A percentile compares a stretch with the other conserved stretches of the same genome.
phyloP scores from a whole-genome alignment of 1,140 invertebrate genomes.

The Rhizoglyphus robini region DNA sequence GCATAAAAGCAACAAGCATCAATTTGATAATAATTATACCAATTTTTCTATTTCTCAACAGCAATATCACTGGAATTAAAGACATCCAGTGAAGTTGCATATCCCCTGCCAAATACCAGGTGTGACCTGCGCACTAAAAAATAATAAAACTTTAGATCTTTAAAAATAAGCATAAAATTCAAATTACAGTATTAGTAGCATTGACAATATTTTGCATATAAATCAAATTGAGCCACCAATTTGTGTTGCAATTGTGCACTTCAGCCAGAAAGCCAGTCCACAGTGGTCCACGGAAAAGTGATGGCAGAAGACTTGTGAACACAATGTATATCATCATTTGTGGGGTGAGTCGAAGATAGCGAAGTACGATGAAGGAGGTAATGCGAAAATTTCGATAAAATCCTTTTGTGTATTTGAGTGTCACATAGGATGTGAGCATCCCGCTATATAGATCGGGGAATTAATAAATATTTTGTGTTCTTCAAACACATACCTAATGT shows the following conservation, averaged over 20 bases:
- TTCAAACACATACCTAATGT: too few species aligned
- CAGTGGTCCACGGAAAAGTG: slow-evolving; percentile 1
- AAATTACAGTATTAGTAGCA: not conserved
- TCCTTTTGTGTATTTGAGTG: not conserved
- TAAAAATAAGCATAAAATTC: not conserved
- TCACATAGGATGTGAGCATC: not conserved
- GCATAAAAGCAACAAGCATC: not conserved
- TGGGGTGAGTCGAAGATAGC: slow-evolving; percentile 1
- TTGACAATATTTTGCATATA: slow-evolving; percentile 1
- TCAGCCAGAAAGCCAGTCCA: not conserved
- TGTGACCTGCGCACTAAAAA: not conserved
- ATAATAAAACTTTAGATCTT: not conserved
- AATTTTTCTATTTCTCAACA: not conserved
- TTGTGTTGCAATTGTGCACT: slow-evolving; percentile 11
- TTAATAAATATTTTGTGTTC: too few species aligned
- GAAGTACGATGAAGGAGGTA: not conserved
- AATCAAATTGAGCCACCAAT: slow-evolving; percentile 21
- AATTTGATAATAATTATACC: not conserved
- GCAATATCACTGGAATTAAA: not conserved
- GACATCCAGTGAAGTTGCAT: not conserved
- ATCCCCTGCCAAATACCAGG: not conserved
- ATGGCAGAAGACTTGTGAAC: slow-evolving; percentile 9
- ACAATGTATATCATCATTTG: slow-evolving; percentile 3
- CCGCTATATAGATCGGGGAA: not conserved
- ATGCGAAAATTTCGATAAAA: not conserved